Evolutionary conservation across 2,888 invertebrate genomes (phyloP), one percentile per base, ranked within the genome.

Genomic region (Epinotia nisella): DNA sequence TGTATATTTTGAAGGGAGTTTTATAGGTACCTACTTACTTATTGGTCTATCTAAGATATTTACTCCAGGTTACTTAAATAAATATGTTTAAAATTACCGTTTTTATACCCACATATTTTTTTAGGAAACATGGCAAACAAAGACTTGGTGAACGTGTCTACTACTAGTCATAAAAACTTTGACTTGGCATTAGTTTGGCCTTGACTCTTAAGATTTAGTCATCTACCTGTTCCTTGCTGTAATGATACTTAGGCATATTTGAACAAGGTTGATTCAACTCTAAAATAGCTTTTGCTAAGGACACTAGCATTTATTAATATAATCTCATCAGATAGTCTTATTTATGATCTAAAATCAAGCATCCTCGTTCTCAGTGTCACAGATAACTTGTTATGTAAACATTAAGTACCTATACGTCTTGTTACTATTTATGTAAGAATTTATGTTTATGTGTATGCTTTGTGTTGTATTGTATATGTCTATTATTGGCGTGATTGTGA

Each of bases 181-280:
- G 19, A 29, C 4, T 65, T 41, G 5, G 21, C 10, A 39, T 55
- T 41, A 55, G 39, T 41, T 55, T 49, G 60, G 55, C 71, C 71
- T 72, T 72, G 67, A 72, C 71, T 61, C 55, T 19, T 9, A 41
- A 24, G 71, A 62, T 56, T 61, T 51, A 62, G 72, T 68, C 67
- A 67, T 67, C 53, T 49, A 70, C 53, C 62, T 24, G 53, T 64
- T 49, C 56, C 56, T 62, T 45, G 29, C 45, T 21, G 45, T 64
- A 70, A 70, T 70, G 24, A 60, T 51, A 69, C n/a, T 1, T 17
- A 70, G 10, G 21, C 24, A 55, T 61, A 15, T 69, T 70, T 70
- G 56, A 35, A 9, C 56, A 51, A 71, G 51, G 45, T 59, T 45
- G 13, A 51, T 71, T 71, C 39, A 39, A 21, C 24, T 51, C 11